phyloP scores from a whole-genome alignment of 1,140 invertebrate species.

The Hylaeus volcanicus region DNA sequence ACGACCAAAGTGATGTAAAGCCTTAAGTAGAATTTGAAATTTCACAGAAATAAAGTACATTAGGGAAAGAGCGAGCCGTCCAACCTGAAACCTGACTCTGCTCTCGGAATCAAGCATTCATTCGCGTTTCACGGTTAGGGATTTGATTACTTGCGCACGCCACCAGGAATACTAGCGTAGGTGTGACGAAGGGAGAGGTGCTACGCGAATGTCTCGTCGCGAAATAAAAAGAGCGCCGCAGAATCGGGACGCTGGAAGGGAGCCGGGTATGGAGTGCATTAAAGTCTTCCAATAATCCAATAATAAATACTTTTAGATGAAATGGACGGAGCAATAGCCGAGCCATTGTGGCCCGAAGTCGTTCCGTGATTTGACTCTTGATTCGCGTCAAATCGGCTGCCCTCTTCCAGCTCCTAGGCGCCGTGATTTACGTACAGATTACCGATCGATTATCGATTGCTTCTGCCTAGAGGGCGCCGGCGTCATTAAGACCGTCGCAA shows the following conservation, averaged over 20 bases:
- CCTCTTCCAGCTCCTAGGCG: background rate
- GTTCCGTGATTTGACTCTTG: constrained; percentile 45
- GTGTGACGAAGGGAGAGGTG: background rate
- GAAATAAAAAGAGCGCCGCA: constrained; percentile 28
- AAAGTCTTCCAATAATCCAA: constrained; percentile 68
- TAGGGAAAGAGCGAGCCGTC: constrained; percentile 4
- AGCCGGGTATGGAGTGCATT: constrained; percentile 49
- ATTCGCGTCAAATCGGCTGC: constrained; percentile 32
- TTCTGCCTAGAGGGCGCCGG: constrained; percentile 16
- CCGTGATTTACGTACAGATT: constrained; percentile 51
- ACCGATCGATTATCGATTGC: constrained; percentile 46
- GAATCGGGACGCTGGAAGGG: background rate
- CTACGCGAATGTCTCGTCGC: constrained; percentile 31
- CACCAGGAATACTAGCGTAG: constrained; percentile 30
- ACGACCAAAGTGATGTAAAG: too few relatives aligned
- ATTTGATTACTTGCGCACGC: constrained; percentile 54
- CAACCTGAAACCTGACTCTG: constrained; percentile 54
- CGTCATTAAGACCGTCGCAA: constrained; percentile 53
- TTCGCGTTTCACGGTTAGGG: constrained; percentile 56
- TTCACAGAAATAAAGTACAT: too few relatives aligned
- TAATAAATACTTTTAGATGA: constrained; percentile 68
- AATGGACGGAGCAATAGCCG: constrained; percentile 52
- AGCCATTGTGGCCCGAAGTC: constrained; percentile 27
- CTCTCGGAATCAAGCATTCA: constrained; percentile 38
- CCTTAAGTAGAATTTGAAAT: too few relatives aligned